These are phyloP conservation scores for Apamea epomidion DNA, from an alignment of 2,888 invertebrate species.

Conservation along the genomic window DNA sequence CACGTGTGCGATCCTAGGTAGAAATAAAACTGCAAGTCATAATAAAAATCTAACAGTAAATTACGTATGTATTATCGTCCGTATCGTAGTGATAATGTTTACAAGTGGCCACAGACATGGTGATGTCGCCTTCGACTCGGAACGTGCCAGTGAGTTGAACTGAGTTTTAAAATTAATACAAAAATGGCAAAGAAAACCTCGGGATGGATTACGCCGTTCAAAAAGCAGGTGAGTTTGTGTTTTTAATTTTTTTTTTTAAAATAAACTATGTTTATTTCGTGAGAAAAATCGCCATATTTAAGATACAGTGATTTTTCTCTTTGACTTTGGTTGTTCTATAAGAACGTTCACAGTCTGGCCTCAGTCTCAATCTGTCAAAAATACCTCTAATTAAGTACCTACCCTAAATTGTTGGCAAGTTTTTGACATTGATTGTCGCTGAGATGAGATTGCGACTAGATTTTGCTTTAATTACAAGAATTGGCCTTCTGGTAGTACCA, in stretches of 20 bases:
- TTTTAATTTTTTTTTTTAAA: not conserved
- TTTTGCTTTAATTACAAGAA: too few relatives aligned
- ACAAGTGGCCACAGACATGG: conserved; percentile 43
- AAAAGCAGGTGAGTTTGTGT: conserved; percentile 66
- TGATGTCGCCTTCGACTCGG: conserved; percentile 26
- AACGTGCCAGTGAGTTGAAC: conserved; percentile 38
- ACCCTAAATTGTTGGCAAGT: not conserved
- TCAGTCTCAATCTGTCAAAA: too few relatives aligned
- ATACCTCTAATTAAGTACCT: not conserved
- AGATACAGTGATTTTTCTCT: too few relatives aligned
- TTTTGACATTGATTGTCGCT: not conserved
- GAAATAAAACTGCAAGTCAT: conserved; percentile 19
- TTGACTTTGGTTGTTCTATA: too few relatives aligned
- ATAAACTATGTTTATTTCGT: not conserved
- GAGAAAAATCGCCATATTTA: not conserved
- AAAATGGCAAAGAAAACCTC: conserved; percentile 54
- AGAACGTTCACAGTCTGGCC: too few relatives aligned
- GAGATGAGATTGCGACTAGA: too few relatives aligned
- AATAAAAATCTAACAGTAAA: conserved; percentile 31
- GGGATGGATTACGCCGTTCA: conserved; percentile 70
- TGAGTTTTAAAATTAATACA: conserved; percentile 20
- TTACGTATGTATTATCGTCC: conserved; percentile 37
- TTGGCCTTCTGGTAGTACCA: too few relatives aligned
- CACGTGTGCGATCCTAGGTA: not conserved
- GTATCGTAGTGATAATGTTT: conserved; percentile 52